Evolutionary conservation across 2,888 invertebrate genomes (phyloP).

Genomic region (Oasisia sp.): DNA sequence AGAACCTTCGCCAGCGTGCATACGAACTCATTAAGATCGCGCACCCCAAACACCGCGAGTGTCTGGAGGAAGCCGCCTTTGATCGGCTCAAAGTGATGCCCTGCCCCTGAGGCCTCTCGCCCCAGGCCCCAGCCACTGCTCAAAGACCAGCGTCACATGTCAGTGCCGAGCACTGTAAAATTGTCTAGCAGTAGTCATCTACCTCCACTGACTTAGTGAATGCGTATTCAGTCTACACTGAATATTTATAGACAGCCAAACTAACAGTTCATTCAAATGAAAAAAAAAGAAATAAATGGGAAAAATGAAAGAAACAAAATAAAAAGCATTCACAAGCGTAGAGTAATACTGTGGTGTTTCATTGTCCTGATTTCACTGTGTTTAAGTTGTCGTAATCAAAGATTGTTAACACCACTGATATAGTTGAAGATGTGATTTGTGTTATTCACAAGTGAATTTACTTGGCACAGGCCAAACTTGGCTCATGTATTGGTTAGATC

Average conservation of each 20-base stretch:
- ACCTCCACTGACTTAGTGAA: too few species aligned
- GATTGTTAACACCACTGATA: neutral
- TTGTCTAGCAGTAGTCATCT: neutral
- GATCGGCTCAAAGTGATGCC: constrained; percentile 72
- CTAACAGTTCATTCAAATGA: too few species aligned
- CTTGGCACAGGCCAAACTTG: neutral
- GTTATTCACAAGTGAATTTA: neutral
- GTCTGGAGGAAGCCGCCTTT: constrained; percentile 87
- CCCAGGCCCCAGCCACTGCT: too few species aligned
- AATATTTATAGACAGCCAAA: neutral
- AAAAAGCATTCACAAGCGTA: too few species aligned
- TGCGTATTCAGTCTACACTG: too few species aligned
- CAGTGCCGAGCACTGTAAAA: neutral
- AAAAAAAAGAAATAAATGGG: neutral
- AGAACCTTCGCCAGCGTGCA: constrained; percentile 87
- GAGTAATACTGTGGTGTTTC: too few species aligned
- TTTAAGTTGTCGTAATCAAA: neutral
- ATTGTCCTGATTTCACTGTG: neutral
- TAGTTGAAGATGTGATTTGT: neutral
- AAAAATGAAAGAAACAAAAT: neutral
- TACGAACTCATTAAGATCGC: constrained; percentile 88
- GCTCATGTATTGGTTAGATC: neutral
- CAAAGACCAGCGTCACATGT: neutral
- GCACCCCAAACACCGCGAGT: constrained; percentile 84
- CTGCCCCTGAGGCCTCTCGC: constrained; percentile 47